These are phyloP conservation scores for Mimachlamys varia DNA, from an alignment of 2,888 invertebrate genomes.

Conservation along the genomic window DNA sequence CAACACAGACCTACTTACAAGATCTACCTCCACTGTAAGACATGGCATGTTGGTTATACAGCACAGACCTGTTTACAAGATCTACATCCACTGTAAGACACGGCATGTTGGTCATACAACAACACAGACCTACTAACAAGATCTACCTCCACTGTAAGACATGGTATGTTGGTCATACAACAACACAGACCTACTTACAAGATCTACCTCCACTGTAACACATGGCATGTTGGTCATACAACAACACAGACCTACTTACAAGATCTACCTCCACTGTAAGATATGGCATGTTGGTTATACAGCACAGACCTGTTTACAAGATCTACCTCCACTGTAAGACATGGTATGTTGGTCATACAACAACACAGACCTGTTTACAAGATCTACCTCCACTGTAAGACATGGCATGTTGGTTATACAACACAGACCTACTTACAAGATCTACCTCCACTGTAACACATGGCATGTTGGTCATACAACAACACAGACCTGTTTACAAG, in stretches of 20 bases:
- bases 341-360: too few species aligned
- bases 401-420: conserved; percentile 94
- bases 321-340: conserved; percentile 94
- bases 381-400: conserved; percentile 93
- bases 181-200: conserved; percentile 86
- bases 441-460: conserved; percentile 95
- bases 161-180: too few species aligned
- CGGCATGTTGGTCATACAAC: too few species aligned
- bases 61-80: conserved; percentile 86
- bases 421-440: conserved; percentile 86
- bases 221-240: conserved; percentile 94
- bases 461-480: too few species aligned
- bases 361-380: conserved; percentile 86
- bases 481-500: conserved; percentile 86
- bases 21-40: conserved; percentile 93
- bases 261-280: conserved; percentile 94
- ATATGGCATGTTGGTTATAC: conserved; percentile 93
- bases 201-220: conserved; percentile 93
- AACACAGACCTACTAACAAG: conserved; percentile 86
- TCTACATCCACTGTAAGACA: conserved; percentile 95
- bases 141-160: conserved; percentile 94
- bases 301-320: conserved; percentile 86
- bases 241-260: conserved; percentile 85
- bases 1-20: conserved; percentile 86
- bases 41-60: conserved; percentile 94